Percentiles rank a stretch among this genome's conserved stretches.
These are phyloP conservation scores for Tympanoctomys barrerae DNA, from an alignment of 2,797 vertebrate genomes.

Conservation along the genomic window DNA sequence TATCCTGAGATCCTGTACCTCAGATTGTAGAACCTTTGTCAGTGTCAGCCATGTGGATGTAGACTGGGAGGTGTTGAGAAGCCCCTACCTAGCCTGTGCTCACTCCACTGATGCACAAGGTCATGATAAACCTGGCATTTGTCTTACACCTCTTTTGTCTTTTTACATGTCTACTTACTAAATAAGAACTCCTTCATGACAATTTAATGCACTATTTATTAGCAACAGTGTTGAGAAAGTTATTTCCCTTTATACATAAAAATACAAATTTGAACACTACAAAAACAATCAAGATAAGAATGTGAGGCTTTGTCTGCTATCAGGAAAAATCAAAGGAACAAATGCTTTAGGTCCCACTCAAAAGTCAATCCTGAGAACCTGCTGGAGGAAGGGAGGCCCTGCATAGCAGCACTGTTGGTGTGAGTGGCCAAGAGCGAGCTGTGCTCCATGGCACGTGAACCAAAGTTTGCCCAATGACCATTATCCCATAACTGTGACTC, in stretches of 20 bases:
- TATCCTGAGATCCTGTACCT: too few species aligned
- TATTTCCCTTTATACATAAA: slow-evolving; percentile 92
- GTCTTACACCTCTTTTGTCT: neutral
- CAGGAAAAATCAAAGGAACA: slow-evolving; percentile 68
- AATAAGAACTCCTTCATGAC: slow-evolving; percentile 89
- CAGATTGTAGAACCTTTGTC: too few species aligned
- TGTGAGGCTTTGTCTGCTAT: slow-evolving; percentile 37
- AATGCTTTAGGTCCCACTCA: slow-evolving; percentile 76
- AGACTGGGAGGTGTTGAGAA: neutral
- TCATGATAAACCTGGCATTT: neutral
- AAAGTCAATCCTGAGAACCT: neutral
- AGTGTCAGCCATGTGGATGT: too few species aligned
- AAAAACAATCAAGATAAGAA: slow-evolving; percentile 87
- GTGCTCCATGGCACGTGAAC: neutral
- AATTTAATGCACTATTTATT: slow-evolving; percentile 87
- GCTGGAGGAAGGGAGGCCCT: rapidly evolving
- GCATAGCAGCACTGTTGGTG: slow-evolving; percentile 40
- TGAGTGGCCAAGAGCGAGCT: slow-evolving; percentile 54
- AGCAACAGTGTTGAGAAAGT: slow-evolving; percentile 88
- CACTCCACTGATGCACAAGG: neutral
- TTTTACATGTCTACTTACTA: slow-evolving; percentile 87
- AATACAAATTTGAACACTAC: slow-evolving; percentile 91
- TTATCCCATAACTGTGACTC: slow-evolving; percentile 43
- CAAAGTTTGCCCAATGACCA: neutral
- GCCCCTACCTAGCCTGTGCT: neutral